A percentile compares a stretch with the other conserved stretches of the same genome.
Evolutionary conservation across 2,113 vertebrate genomes (phyloP).

Genomic region (Alectura lathami): DNA sequence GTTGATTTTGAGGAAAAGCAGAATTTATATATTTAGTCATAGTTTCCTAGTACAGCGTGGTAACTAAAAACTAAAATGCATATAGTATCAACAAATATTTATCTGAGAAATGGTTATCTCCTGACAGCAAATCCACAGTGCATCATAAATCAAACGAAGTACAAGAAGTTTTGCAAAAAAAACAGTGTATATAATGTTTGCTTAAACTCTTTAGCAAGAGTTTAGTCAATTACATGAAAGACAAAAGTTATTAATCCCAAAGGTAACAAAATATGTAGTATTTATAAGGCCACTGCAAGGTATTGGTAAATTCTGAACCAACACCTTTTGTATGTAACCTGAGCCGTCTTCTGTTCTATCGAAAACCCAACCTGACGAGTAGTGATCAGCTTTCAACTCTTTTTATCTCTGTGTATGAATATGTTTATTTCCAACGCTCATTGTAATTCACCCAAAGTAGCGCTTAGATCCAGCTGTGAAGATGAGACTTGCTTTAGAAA

Average conservation of each 20-base stretch:
- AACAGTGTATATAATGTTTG: background rate
- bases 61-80: constrained; percentile 16
- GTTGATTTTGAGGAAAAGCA: constrained; percentile 41
- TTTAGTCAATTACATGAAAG: constrained; percentile 49
- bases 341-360: background rate
- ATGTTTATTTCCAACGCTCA: background rate
- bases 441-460: background rate
- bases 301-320: constrained; percentile 14
- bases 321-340: background rate
- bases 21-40: constrained; percentile 36
- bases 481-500: background rate
- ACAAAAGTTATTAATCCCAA: constrained; percentile 43
- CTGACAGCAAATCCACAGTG: constrained; percentile 42
- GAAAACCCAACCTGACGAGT: background rate
- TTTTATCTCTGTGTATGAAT: background rate
- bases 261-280: constrained; percentile 33
- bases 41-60: background rate
- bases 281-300: constrained; percentile 37
- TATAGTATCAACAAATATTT: constrained; percentile 53
- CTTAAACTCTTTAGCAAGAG: constrained; percentile 38
- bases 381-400: background rate
- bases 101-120: constrained; percentile 41
- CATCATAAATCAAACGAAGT: constrained; percentile 32
- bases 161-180: constrained; percentile 13
- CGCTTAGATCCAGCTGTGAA: background rate